Base-by-base conservation (phyloP, 2,888 invertebrate species). In the Drosophila robusta region DNA sequence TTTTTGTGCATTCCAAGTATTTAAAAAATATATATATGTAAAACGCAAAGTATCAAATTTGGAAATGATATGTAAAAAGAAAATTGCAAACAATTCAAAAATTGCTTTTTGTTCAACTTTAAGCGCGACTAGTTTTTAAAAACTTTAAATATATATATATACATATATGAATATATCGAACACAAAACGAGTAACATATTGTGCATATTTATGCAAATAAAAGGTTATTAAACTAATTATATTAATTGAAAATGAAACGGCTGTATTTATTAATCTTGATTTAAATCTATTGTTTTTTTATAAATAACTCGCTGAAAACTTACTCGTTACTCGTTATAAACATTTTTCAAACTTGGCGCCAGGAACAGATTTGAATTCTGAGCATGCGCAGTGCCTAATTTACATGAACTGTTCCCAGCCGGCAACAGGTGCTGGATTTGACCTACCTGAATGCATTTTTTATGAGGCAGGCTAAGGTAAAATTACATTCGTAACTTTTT, bases 1-100 rank as follows among this genome's bases (percentile, higher is more conserved):
- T 75, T 73, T 78, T 75, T 85, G 74, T 78, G 87, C 87, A 87
- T 87, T 87, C 87, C 87, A 87, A 74, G 79, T 87, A 87, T 87
- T 85, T 80, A 54, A 80, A 78, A 86, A 76, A 84, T 73, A 52
- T 69, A 64, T 60, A 65, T 29, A 45, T 47, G 36, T 63, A 55
- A 44, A 47, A 47, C 39, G 45, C 54, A 32, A 22, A 22, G 41
- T 24, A 41, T 32, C 41, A 52, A 46, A 63, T 18, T 49, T 29
- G 11, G 49, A 58, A 24, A 41, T 24, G 32, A 49, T 49, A 29
- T 46, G 52, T 52, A 34, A 42, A 46, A 62, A 34, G 26, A 5
- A 26, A 46, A 46, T 16, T 39, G 45, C 56, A 65, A 58, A 47
- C 56, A 66, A 70, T 70, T 41, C 29, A 69, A 60, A 49, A 54